A percentile compares a stretch with the other conserved stretches of the same genome.
These are phyloP conservation scores for Percopsis transmontana DNA, from an alignment of 2,113 vertebrate species.

Conservation along the genomic window DNA sequence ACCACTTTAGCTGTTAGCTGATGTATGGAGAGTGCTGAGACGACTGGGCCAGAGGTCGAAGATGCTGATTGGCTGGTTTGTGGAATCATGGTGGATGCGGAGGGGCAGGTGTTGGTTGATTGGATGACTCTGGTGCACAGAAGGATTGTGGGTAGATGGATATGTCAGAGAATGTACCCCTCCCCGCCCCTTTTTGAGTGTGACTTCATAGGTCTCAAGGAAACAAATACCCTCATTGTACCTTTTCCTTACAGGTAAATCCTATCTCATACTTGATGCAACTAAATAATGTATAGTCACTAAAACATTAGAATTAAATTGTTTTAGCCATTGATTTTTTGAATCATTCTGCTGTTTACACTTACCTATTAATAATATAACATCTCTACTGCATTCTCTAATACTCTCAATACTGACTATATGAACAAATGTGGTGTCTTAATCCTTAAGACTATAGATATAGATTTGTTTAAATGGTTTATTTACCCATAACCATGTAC, in stretches of 20 bases:
- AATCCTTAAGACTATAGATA: constrained; percentile 71
- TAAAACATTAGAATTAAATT: too few relatives aligned
- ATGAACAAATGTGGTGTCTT: constrained; percentile 52
- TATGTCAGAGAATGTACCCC: constrained; percentile 67
- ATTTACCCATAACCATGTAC: constrained; percentile 81
- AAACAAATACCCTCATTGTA: constrained; percentile 36
- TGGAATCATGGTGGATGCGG: constrained; percentile 74
- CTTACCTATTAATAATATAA: constrained; percentile 59
- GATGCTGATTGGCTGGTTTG: constrained; percentile 64
- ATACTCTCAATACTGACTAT: constrained; percentile 20
- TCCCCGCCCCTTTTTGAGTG: constrained; percentile 31
- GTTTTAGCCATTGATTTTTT: constrained; percentile 6
- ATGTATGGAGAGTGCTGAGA: constrained; percentile 67
- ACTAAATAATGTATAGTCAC: too few relatives aligned
- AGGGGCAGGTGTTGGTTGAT: constrained; percentile 75
- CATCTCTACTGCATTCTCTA: constrained; percentile 34
- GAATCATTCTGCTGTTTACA: constrained; percentile 35
- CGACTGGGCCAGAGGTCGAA: constrained; percentile 59
- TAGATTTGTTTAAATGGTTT: constrained; percentile 76
- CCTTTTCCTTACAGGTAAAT: too few relatives aligned
- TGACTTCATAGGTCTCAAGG: too few relatives aligned
- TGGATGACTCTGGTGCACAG: constrained; percentile 77
- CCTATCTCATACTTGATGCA: constrained; percentile 7
- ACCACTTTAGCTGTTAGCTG: constrained; percentile 57
- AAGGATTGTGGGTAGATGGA: constrained; percentile 76